These are phyloP conservation scores for Lasioglossum calceatum DNA, from an alignment of 2,888 invertebrate species.

Conservation along the genomic window DNA sequence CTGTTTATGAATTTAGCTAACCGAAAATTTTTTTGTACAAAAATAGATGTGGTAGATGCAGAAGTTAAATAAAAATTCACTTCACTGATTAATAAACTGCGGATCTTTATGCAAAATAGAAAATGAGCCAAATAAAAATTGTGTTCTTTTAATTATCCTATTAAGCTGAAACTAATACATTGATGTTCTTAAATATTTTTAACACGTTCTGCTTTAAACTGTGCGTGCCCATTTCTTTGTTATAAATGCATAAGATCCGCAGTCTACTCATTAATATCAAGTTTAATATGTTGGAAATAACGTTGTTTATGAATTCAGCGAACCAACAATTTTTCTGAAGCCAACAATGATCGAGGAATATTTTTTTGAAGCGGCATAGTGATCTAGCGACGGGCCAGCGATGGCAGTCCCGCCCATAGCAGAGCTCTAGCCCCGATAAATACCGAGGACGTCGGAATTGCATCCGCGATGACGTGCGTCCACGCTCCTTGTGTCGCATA, in stretches of 20 bases:
- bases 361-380: no score
- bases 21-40: background rate
- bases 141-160: no score
- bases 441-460: slow-evolving; percentile 45
- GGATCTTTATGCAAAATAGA: no score
- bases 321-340: background rate
- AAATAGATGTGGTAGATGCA: background rate
- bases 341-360: background rate
- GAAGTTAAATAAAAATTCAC: background rate
- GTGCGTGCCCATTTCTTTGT: no score
- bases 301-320: background rate
- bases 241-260: no score
- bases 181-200: no score
- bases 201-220: no score
- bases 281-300: background rate
- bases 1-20: no score
- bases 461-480: slow-evolving; percentile 56
- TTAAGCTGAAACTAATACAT: no score
- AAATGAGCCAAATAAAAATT: no score
- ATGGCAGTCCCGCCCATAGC: background rate
- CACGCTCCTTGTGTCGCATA: slow-evolving; percentile 47
- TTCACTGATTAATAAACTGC: background rate
- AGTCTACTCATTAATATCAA: background rate
- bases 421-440: slow-evolving; percentile 22
- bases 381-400: background rate